These are phyloP conservation scores for Rhingia campestris DNA, from an alignment of 2,888 invertebrate genomes.

Conservation along the genomic window DNA sequence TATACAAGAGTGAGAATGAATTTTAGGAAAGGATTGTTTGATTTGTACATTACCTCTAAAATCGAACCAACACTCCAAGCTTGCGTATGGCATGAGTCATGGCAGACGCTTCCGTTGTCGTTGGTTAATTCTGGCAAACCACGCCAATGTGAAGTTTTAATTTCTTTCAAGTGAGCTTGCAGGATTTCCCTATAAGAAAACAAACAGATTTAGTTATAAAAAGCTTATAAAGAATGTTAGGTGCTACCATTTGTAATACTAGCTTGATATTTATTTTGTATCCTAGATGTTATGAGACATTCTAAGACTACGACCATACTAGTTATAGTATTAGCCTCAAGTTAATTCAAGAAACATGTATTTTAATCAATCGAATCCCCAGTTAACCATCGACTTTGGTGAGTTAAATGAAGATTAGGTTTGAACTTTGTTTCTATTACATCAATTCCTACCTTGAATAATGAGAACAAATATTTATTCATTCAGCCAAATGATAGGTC, in stretches of 20 bases:
- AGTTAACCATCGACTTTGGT: too few relatives aligned
- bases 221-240: not conserved
- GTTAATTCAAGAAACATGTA: too few relatives aligned
- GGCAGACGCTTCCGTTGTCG: constrained; percentile 91
- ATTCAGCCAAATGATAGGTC: too few relatives aligned
- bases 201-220: not conserved
- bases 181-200: constrained; percentile 83
- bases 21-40: not conserved
- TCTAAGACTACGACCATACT: too few relatives aligned
- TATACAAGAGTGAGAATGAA: not conserved
- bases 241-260: not conserved
- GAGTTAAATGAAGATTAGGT: too few relatives aligned
- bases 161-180: constrained; percentile 89
- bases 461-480: too few relatives aligned
- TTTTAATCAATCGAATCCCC: too few relatives aligned
- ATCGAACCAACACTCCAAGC: constrained; percentile 97
- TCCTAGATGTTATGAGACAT: too few relatives aligned
- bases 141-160: constrained; percentile 93
- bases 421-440: too few relatives aligned
- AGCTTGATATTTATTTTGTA: too few relatives aligned
- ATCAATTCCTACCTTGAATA: too few relatives aligned
- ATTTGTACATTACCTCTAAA: constrained; percentile 88
- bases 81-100: constrained; percentile 95
- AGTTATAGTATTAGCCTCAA: too few relatives aligned
- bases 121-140: constrained; percentile 98